Percentiles rank a stretch among this genome's conserved stretches.
Evolutionary conservation across 2,888 invertebrate genomes (phyloP).

Genomic region (Lamellibrachia satsuma): DNA sequence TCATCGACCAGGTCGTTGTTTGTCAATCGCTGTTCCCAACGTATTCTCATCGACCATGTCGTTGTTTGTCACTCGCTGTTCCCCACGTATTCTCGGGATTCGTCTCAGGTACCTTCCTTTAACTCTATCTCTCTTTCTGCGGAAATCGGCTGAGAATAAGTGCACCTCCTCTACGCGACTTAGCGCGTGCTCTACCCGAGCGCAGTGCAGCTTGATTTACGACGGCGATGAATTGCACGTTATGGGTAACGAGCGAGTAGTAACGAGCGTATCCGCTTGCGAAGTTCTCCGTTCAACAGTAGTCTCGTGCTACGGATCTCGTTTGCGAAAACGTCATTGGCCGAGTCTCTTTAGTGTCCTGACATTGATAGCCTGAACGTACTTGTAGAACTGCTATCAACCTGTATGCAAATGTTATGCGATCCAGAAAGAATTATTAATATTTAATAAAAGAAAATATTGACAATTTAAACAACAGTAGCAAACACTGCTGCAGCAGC

Average conservation of each 20-base stretch:
- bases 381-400: not conserved
- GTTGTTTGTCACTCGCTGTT: too few species aligned
- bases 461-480: too few species aligned
- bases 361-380: not conserved
- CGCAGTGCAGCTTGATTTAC: not conserved
- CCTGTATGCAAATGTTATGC: too few species aligned
- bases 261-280: not conserved
- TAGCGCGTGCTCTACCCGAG: not conserved
- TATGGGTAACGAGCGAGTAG: not conserved
- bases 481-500: not conserved
- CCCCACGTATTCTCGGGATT: too few species aligned
- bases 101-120: too few species aligned
- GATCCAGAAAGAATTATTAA: too few species aligned
- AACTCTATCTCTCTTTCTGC: too few species aligned
- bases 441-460: too few species aligned
- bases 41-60: too few species aligned
- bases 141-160: too few species aligned
- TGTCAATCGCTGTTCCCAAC: too few species aligned
- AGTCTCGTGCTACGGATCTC: not conserved
- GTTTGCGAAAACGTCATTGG: not conserved
- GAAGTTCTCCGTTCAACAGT: not conserved
- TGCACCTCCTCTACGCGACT: not conserved
- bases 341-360: not conserved
- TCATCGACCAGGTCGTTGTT: too few species aligned
- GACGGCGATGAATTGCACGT: not conserved